phyloP scores from a whole-genome alignment of 2,113 vertebrate species.

The Glaucomys volans region DNA sequence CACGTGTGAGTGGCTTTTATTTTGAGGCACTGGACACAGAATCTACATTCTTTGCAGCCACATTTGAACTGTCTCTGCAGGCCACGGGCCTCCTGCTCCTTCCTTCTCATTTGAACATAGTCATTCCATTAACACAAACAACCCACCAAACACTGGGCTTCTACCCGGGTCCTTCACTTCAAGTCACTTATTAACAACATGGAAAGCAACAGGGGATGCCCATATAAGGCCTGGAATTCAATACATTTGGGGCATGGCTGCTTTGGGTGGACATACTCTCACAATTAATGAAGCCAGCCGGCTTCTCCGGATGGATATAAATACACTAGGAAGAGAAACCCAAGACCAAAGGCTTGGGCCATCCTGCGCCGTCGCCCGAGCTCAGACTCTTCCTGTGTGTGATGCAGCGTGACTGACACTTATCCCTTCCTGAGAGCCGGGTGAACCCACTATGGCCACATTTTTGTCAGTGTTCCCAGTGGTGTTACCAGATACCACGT shows the following conservation, averaged over 20 bases:
- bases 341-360: slow-evolving; percentile 71
- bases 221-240: slow-evolving; percentile 68
- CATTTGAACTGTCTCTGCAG: background rate
- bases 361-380: background rate
- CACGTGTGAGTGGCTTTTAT: background rate
- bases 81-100: background rate
- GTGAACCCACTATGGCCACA: slow-evolving; percentile 47
- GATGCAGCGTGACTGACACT: slow-evolving; percentile 26
- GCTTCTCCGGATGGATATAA: slow-evolving; percentile 80
- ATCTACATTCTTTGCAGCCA: background rate
- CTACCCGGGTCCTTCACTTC: background rate
- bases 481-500: slow-evolving; percentile 42
- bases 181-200: background rate
- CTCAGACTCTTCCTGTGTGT: slow-evolving; percentile 69
- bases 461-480: slow-evolving; percentile 73
- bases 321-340: slow-evolving; percentile 79
- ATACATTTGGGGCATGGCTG: slow-evolving; percentile 52
- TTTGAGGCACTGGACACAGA: background rate
- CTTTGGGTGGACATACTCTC: slow-evolving; percentile 66
- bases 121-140: background rate
- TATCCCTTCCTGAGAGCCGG: slow-evolving; percentile 72
- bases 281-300: slow-evolving; percentile 64
- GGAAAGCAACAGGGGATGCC: background rate
- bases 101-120: background rate
- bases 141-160: background rate